Percentiles rank a stretch among this genome's conserved stretches.
phyloP scores from a whole-genome alignment of 1,140 invertebrate species.

The Idris sp. region DNA sequence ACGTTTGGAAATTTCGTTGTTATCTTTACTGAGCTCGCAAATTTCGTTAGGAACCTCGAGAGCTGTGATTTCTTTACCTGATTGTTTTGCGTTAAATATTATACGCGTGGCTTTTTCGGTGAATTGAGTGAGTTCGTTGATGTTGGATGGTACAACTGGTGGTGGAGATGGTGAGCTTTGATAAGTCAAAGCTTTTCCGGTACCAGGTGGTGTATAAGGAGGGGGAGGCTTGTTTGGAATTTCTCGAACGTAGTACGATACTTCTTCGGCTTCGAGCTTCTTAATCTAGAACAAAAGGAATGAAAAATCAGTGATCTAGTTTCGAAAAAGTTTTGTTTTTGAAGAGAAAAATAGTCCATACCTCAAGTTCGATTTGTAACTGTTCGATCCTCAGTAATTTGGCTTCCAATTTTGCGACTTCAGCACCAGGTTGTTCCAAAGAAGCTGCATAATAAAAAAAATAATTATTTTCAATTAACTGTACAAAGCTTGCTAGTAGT shows the following conservation, averaged over 20 bases:
- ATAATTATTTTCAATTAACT: constrained; percentile 9
- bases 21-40: constrained; percentile 70
- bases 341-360: constrained; percentile 66
- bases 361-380: constrained; percentile 82
- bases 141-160: constrained; percentile 75
- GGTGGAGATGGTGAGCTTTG: constrained; percentile 67
- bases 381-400: constrained; percentile 79
- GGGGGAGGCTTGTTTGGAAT: constrained; percentile 87
- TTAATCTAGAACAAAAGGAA: constrained; percentile 79
- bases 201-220: constrained; percentile 82
- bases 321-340: too few species aligned
- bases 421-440: constrained; percentile 73
- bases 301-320: too few species aligned
- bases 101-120: constrained; percentile 75
- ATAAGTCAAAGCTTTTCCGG: constrained; percentile 61
- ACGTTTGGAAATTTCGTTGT: constrained; percentile 70
- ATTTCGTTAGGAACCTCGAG: constrained; percentile 74
- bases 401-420: constrained; percentile 75
- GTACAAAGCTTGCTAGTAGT: constrained; percentile 11
- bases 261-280: constrained; percentile 80
- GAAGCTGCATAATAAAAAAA: constrained; percentile 65
- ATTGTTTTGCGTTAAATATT: constrained; percentile 74
- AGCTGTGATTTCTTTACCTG: constrained; percentile 72
- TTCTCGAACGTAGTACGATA: constrained; percentile 81
- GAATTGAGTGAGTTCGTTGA: constrained; percentile 76